Evolutionary conservation across 2,797 vertebrate genomes (phyloP), one percentile per base, ranked within the genome.

Genomic region (Vespertilio murinus): DNA sequence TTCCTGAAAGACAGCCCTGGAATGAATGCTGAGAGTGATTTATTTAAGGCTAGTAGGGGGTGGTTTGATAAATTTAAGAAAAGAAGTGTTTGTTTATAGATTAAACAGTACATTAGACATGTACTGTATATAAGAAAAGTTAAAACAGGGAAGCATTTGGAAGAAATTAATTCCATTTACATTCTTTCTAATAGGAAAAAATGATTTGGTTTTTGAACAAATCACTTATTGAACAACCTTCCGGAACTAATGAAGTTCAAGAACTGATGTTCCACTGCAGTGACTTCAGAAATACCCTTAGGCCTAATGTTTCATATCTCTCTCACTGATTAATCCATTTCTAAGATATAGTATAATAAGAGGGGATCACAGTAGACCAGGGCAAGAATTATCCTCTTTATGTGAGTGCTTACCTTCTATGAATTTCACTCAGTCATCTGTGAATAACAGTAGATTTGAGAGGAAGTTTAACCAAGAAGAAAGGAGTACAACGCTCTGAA

Each of bases 401-500:
- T 65, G 9, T 91, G 88, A 92, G 83, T 89, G 61, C 23, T 86
- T 94, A 75, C 25, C 16, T 82, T 67, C 45, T 67, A 64, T 83
- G 35, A 95, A 88, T 92, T 88, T 61, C 22, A 6, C 28, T 59
- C 11, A 52, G 38, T 78, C 91, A 82, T 88, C 83, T 86, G 59
- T 28, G 6, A 90, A 64, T 56, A 90, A 90, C 18, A 42, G 93
- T 33, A 88, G 49, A 78, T 10, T 52, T 92, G 67, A 87, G 65
- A 94, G 70, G 47, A 88, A 92, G 64, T 86, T 81, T 95, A 54
- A 88, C 83, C 54, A 80, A 73, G 40, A 94, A 91, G 40, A 94
- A 30, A 91, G 28, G 38, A 75, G 33, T 35, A 82, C 33, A 90
- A 94, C 84, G 20, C 25, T 89, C 61, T 92, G 73, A 82, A 84